These are phyloP conservation scores for Benitochromis conjunctus DNA, from an alignment of 2,113 vertebrate genomes.

Conservation along the genomic window DNA sequence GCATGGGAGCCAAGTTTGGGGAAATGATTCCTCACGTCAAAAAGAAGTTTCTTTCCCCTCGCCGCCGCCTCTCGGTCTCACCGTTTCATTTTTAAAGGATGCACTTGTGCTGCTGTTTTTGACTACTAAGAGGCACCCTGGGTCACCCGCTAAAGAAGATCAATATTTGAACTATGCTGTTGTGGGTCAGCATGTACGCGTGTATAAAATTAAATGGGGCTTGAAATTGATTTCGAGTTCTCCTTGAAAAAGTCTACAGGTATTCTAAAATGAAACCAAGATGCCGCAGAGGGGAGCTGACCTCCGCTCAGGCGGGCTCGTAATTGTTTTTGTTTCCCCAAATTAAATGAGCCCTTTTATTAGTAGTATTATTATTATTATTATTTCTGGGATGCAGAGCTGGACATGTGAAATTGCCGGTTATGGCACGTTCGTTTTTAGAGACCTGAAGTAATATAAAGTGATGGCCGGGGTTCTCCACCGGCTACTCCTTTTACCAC, in stretches of 20 bases:
- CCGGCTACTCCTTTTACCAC: conserved; percentile 13
- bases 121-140: conserved; percentile 36
- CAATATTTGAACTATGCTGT: conserved; percentile 66
- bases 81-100: conserved; percentile 10
- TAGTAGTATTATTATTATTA: neutral
- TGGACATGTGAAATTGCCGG: conserved; percentile 10
- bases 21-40: neutral
- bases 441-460: conserved; percentile 31
- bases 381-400: conserved; percentile 9
- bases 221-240: conserved; percentile 73
- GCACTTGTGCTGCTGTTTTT: conserved; percentile 25
- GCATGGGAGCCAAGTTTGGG: conserved; percentile 1
- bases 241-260: conserved; percentile 57
- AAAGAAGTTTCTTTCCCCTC: neutral
- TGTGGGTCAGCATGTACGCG: conserved; percentile 58
- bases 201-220: conserved; percentile 68
- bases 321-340: conserved; percentile 60
- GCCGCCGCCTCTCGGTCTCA: neutral
- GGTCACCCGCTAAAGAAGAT: conserved; percentile 48
- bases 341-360: conserved; percentile 57
- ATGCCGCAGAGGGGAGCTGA: conserved; percentile 18
- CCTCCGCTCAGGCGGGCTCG: conserved; percentile 35
- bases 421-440: conserved; percentile 30
- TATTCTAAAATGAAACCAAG: conserved; percentile 25
- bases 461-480: conserved; percentile 18